These are phyloP conservation scores for Drosophila kikkawai DNA, from an alignment of 1,140 invertebrate species.

Conservation along the genomic window DNA sequence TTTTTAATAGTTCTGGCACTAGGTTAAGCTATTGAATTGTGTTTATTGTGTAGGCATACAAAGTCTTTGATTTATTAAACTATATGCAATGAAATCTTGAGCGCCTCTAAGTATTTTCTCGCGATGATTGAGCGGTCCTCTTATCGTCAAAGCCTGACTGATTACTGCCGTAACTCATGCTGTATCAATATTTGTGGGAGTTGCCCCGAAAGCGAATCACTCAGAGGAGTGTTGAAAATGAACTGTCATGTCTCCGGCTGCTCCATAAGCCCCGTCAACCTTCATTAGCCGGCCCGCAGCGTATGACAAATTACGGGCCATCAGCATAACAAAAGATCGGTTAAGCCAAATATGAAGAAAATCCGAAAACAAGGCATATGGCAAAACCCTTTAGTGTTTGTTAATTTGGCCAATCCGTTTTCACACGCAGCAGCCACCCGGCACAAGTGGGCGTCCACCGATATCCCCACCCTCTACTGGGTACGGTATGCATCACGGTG, in stretches of 20 bases:
- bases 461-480: background rate
- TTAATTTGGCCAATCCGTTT: conserved; percentile 63
- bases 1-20: conserved; percentile 9
- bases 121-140: conserved; percentile 13
- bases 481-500: background rate
- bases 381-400: conserved; percentile 59
- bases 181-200: conserved; percentile 46
- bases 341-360: conserved; percentile 46
- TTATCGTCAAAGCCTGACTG: conserved; percentile 2
- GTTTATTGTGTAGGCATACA: conserved; percentile 15
- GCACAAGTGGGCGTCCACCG: conserved; percentile 59
- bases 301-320: conserved; percentile 67
- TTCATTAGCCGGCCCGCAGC: conserved; percentile 35
- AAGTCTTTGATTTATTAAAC: conserved; percentile 28
- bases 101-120: background rate
- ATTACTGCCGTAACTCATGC: conserved; percentile 36
- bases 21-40: conserved; percentile 39
- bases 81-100: conserved; percentile 21
- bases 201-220: conserved; percentile 22
- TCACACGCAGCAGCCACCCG: conserved; percentile 61
- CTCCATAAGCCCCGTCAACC: conserved; percentile 52
- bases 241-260: conserved; percentile 88
- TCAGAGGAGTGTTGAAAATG: conserved; percentile 51
- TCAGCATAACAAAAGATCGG: conserved; percentile 73
- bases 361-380: conserved; percentile 32